Evolutionary conservation across 1,140 invertebrate genomes (phyloP), one percentile per base, ranked within the genome.

Genomic region (Bombus picipes): DNA sequence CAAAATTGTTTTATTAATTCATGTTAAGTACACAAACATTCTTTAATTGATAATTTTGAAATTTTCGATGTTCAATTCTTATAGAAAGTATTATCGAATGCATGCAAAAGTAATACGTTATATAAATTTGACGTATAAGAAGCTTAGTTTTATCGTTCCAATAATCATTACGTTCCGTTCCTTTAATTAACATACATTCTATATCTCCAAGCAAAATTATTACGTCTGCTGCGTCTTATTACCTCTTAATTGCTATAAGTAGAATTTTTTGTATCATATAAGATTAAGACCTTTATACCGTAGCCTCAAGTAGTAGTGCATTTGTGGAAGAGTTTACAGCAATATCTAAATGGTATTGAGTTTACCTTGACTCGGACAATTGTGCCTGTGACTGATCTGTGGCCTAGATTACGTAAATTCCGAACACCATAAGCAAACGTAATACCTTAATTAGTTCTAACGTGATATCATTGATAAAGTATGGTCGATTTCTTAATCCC

Each of bases 331-430:
- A 28, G 9, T 76, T 59, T 18, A 6, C 3, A n/a, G 34, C 25
- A 18, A 37, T 39, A 28, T 13, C 53, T 62, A 77, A 59, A 76
- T 13, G 13, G 34, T n/a, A 57, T 28, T 39, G 32, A 39, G 25
- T 77, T 77, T 62, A 77, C 75, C 75, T 77, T 77, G 37, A 41
- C 53, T 77, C 37, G 28, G 25, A 41, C 57, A 41, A 34, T 71
- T 59, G 13, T 13, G 10, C 4, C 78, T n/a, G 37, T 28, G 41
- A 43, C 37, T 32, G 68, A 39, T 72, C 13, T 32, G 6, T 4
- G 53, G 3, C 37, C 47, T n/a, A 28, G 32, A 53, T 80, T n/a
- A 80, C 68, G n/a, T 72, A 62, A 72, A 72, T 41, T 25, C 9
- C 25, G 68, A 81, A 81, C 34, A 53, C 34, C 68, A 59, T 74